phyloP scores from a whole-genome alignment of 1,140 invertebrate species.

The Ceratitis capitata region DNA sequence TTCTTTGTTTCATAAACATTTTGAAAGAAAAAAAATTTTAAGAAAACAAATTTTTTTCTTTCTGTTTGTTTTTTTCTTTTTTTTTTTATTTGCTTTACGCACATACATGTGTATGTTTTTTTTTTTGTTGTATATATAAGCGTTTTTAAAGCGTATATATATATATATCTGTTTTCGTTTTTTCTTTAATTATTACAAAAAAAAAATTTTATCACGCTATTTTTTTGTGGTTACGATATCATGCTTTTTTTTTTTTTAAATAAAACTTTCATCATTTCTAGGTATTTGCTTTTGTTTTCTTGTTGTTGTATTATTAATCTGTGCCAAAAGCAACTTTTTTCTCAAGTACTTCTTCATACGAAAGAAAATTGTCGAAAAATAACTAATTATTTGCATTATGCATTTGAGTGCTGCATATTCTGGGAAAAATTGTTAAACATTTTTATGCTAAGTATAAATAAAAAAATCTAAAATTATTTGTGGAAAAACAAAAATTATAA shows the following conservation, averaged over 20 bases:
- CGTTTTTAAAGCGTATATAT: neutral
- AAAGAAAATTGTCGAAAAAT: too few species aligned
- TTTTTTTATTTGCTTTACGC: too few species aligned
- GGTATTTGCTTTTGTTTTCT: conserved; percentile 14
- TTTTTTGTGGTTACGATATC: neutral
- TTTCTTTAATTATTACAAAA: conserved; percentile 32
- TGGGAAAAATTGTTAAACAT: neutral
- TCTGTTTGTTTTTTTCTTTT: too few species aligned
- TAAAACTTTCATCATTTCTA: conserved; percentile 6
- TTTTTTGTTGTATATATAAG: conserved; percentile 29
- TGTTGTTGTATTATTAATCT: conserved; percentile 39
- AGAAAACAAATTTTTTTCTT: too few species aligned
- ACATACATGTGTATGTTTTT: too few species aligned
- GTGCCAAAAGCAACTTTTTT: conserved; percentile 42
- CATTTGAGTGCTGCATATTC: neutral
- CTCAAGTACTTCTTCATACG: neutral
- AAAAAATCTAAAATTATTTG: too few species aligned
- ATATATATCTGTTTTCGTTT: conserved; percentile 11
- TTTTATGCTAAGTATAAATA: neutral
- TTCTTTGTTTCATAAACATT: too few species aligned
- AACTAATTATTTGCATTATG: neutral
- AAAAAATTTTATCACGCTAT: too few species aligned
- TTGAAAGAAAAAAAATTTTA: too few species aligned
- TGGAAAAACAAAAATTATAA: too few species aligned
- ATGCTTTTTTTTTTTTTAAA: neutral